Percentiles rank a stretch among this genome's conserved stretches.
phyloP scores from a whole-genome alignment of 1,140 invertebrate genomes.

The Pogonognathellus flavescens region DNA sequence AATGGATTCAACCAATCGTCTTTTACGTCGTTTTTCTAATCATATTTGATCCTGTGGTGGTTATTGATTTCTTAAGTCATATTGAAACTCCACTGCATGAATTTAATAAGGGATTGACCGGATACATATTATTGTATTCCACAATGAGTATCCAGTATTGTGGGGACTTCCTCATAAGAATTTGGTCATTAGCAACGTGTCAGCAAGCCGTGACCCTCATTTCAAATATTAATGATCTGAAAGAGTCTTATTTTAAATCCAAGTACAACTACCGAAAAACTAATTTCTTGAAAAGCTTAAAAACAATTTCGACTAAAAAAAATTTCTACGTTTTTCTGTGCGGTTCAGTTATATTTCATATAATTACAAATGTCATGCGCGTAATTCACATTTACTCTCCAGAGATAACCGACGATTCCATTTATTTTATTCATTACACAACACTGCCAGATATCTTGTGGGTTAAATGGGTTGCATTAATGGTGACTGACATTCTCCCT shows the following conservation, averaged over 20 bases:
- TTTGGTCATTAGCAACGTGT: not conserved
- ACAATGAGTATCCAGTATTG: not conserved
- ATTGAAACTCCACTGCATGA: not conserved
- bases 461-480: not conserved
- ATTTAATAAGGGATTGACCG: not conserved
- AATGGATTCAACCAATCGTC: not conserved
- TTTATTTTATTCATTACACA: not conserved
- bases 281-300: not conserved
- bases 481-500: not conserved
- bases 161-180: not conserved
- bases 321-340: too few relatives aligned
- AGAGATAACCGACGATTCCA: too few relatives aligned
- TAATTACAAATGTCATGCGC: too few relatives aligned
- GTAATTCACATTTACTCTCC: too few relatives aligned
- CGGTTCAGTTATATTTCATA: too few relatives aligned
- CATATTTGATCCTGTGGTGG: not conserved
- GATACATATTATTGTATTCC: not conserved
- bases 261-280: not conserved
- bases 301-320: too few relatives aligned
- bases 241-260: not conserved
- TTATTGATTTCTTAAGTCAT: not conserved
- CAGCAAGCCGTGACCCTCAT: not conserved
- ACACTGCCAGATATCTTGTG: not conserved
- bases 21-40: not conserved
- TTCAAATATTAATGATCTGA: not conserved